Conservation (phyloP, 2,797 vertebrate species). For the Uromys caudimaculatus region DNA sequence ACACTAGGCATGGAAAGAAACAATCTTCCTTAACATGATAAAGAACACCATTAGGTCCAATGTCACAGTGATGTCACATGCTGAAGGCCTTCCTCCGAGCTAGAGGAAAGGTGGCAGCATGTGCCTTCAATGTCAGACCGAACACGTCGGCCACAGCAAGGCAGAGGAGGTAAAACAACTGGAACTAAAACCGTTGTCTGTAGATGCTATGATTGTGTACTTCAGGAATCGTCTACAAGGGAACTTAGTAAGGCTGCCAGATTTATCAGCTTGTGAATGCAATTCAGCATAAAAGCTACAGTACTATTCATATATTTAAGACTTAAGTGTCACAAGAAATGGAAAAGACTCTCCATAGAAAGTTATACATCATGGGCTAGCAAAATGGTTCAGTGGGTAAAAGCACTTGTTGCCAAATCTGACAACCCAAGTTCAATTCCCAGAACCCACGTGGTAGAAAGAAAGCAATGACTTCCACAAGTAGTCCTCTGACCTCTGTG, state of each 20-base stretch:
- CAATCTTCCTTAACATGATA: neutral
- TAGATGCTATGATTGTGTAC: neutral
- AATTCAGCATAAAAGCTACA: neutral
- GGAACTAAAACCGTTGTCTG: neutral
- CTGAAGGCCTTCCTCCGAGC: neutral
- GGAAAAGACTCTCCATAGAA: neutral
- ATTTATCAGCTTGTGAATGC: neutral
- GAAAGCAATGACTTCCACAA: neutral
- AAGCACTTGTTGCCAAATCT: neutral
- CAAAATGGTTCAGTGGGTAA: neutral
- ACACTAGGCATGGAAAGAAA: neutral
- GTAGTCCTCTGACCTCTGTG: neutral
- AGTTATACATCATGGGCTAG: neutral
- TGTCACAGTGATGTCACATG: neutral
- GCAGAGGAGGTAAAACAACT: accelerated
- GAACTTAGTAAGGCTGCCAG: neutral
- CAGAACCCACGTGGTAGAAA: neutral
- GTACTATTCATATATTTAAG: neutral
- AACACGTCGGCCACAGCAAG: too few relatives aligned
- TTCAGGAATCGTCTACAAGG: neutral
- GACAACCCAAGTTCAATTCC: neutral
- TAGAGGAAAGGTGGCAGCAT: neutral
- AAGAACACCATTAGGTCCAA: neutral
- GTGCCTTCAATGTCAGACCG: neutral
- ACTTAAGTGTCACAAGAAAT: neutral